phyloP scores from a whole-genome alignment of 2,888 invertebrate species.

The Scaptodrosophila latifasciaeformis region DNA sequence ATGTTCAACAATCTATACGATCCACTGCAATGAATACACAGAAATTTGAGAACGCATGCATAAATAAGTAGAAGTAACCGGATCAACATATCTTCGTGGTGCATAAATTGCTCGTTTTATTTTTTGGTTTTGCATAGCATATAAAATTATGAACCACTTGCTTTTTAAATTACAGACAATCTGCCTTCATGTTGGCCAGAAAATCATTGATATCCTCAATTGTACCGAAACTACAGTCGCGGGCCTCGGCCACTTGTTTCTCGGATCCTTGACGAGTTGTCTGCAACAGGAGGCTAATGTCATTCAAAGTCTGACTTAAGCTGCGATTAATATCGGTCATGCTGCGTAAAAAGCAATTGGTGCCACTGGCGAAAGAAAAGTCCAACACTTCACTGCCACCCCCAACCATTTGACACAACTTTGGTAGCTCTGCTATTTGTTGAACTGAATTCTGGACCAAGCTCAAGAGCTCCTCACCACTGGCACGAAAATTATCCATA shows the following conservation, averaged over 20 bases:
- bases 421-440: conserved; percentile 48
- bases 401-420: conserved; percentile 31
- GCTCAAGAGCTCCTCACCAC: conserved; percentile 33
- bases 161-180: conserved; percentile 29
- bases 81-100: conserved; percentile 41
- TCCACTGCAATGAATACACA: conserved; percentile 26
- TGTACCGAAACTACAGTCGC: conserved; percentile 40
- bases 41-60: conserved; percentile 33
- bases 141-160: not conserved
- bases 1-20: not conserved
- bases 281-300: conserved; percentile 43
- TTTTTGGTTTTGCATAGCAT: conserved; percentile 29
- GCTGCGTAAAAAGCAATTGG: conserved; percentile 50
- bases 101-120: conserved; percentile 47
- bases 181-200: conserved; percentile 35
- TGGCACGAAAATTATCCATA: conserved; percentile 23
- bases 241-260: conserved; percentile 33
- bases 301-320: conserved; percentile 48
- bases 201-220: conserved; percentile 34
- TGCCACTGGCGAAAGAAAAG: conserved; percentile 25
- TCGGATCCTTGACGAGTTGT: conserved; percentile 44
- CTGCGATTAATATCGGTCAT: conserved; percentile 52
- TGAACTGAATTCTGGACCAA: conserved; percentile 39
- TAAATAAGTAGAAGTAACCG: conserved; percentile 15
- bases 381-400: conserved; percentile 17